Evolutionary conservation across 2,888 invertebrate genomes (phyloP).

Genomic region (Elysia crispata): DNA sequence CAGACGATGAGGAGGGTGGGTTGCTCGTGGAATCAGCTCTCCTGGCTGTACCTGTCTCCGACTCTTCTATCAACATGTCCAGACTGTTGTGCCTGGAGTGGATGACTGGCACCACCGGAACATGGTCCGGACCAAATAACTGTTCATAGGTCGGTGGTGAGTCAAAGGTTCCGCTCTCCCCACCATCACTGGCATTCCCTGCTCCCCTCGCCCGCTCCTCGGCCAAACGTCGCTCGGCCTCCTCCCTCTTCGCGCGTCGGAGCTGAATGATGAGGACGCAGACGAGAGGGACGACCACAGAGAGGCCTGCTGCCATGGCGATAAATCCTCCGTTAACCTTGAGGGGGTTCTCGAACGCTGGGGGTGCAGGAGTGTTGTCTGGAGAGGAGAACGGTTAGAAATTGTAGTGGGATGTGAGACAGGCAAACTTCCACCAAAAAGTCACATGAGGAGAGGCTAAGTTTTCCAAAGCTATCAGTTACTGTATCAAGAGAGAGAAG

Average conservation of each 20-base stretch:
- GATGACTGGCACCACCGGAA: not conserved
- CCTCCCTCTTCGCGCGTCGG: slow-evolving; percentile 49
- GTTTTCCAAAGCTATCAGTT: no score
- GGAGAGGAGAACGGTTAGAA: not conserved
- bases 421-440: no score
- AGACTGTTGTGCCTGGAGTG: slow-evolving; percentile 35
- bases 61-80: not conserved
- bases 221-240: slow-evolving; percentile 37
- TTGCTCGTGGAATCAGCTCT: not conserved
- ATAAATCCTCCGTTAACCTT: slow-evolving; percentile 53
- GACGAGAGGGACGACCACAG: slow-evolving; percentile 42
- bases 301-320: slow-evolving; percentile 53
- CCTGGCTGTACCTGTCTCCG: no score
- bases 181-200: not conserved
- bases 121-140: slow-evolving; percentile 47
- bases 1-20: not conserved
- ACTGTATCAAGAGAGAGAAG: not conserved
- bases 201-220: not conserved
- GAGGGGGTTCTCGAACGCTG: slow-evolving; percentile 17
- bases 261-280: slow-evolving; percentile 52
- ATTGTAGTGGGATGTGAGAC: not conserved
- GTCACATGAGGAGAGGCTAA: no score
- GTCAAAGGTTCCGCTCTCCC: slow-evolving; percentile 24
- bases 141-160: slow-evolving; percentile 54
- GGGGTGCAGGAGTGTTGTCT: not conserved